Base-by-base conservation (phyloP, 2,888 invertebrate genomes). In the Phaedon cochleariae region DNA sequence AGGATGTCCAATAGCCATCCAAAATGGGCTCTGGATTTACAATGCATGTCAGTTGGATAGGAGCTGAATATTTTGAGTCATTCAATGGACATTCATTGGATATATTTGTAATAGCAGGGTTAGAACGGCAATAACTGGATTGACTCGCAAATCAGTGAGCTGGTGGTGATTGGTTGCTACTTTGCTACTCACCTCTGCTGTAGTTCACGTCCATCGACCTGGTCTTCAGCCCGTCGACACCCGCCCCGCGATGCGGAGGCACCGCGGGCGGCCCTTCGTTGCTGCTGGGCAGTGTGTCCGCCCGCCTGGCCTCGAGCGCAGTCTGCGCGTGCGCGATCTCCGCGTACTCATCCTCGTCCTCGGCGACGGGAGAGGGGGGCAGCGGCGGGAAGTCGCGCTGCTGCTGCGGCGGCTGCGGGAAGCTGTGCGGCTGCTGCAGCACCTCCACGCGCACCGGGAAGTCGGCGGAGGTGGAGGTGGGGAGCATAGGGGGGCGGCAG, bases 181-280 rank as follows among this genome's bases (percentile, higher is more conserved):
- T n/a, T n/a, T n/a, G n/a, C n/a, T n/a, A n/a, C n/a, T n/a, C n/a
- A 71, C 77, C 77, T 75, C 80, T 74, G 69, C 88, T 90, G 79
- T 91, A 93, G 71, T 91, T 91, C 2, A 92, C 92, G 80, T 94
- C 94, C 90, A 94, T 94, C 6, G 94, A 94, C 77, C 94, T 88
- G 71, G 94, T 93, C 82, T 93, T 94, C 68, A 94, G 86, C 70
- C 93, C 92, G 79, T 89, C 90, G 6, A 84, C 82, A 53, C 88
- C 85, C 15, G 80, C 81, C 78, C 88, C 88, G 37, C 89, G 88
- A 79, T 92, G 92, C 65, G 92, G 92, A 45, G 92, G 93, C 72
- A 92, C 90, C 64, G 88, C 89, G 20, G 92, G 90, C 55, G 92
- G 90, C 80, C 87, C 87, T 80, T 88, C 87, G 70, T 72, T 78